Percentiles rank a stretch among this genome's conserved stretches.
Conservation (phyloP, 2,797 vertebrate species). For the Ambastaia sidthimunki region DNA sequence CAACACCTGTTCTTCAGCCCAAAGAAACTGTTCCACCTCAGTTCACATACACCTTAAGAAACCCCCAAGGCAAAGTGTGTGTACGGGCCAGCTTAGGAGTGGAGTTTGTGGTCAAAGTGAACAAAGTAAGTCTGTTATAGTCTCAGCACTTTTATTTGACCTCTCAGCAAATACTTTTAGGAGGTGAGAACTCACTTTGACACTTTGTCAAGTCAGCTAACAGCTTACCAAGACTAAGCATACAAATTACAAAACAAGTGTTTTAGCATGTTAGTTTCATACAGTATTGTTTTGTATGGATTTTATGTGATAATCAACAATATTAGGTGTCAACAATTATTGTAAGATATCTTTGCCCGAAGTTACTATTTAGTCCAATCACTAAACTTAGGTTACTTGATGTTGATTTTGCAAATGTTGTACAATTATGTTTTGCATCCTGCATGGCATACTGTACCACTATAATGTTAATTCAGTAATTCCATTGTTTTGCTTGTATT, state of each 20-base stretch:
- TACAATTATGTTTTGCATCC: not conserved
- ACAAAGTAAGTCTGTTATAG: constrained; percentile 65
- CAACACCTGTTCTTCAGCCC: constrained; percentile 62
- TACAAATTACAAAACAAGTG: not conserved
- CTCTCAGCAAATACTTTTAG: constrained; percentile 13
- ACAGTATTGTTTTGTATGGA: too few relatives aligned
- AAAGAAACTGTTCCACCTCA: constrained; percentile 59
- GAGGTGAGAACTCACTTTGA: constrained; percentile 34
- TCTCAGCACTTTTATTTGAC: constrained; percentile 38
- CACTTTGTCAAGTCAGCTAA: not conserved
- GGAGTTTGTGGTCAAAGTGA: constrained; percentile 66
- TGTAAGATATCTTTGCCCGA: not conserved
- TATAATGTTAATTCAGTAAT: not conserved
- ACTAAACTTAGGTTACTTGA: too few relatives aligned
- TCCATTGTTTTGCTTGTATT: constrained; percentile 59
- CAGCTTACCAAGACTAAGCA: not conserved
- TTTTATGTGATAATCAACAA: too few relatives aligned
- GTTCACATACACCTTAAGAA: constrained; percentile 62
- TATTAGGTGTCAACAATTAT: not conserved
- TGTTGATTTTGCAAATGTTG: not conserved
- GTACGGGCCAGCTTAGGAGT: constrained; percentile 69
- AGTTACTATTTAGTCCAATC: too few relatives aligned
- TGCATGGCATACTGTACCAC: not conserved
- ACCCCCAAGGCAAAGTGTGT: constrained; percentile 53
- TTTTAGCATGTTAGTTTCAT: not conserved